A percentile compares a stretch with the other conserved stretches of the same genome.
Evolutionary conservation across 2,888 invertebrate genomes (phyloP).

Genomic region (Perdita meconis): DNA sequence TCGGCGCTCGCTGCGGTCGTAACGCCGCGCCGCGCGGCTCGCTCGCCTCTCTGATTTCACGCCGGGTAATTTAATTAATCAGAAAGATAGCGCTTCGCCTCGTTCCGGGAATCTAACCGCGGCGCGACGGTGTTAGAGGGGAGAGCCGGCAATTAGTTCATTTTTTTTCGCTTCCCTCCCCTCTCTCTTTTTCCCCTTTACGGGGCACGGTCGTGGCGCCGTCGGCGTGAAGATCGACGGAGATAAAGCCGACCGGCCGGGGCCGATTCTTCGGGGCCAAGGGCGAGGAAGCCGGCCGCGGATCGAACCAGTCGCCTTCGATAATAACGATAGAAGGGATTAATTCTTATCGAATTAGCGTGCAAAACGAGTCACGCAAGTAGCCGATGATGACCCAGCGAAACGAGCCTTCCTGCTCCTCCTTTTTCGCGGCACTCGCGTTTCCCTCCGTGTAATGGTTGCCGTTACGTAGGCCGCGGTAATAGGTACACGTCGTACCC

Average conservation of each 20-base stretch:
- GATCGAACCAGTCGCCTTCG: not conserved
- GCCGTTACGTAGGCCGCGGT: not conserved
- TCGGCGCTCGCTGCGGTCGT: slow-evolving; percentile 17
- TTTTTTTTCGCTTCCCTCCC: too few species aligned
- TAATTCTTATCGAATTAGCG: slow-evolving; percentile 22
- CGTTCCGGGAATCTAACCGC: slow-evolving; percentile 64
- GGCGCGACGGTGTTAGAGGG: not conserved
- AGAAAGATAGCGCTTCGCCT: slow-evolving; percentile 64
- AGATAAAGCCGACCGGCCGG: slow-evolving; percentile 65
- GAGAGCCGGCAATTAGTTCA: slow-evolving; percentile 64
- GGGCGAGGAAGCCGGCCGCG: slow-evolving; percentile 9
- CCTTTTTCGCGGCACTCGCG: not conserved
- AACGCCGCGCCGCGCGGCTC: slow-evolving; percentile 26
- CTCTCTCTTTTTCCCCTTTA: slow-evolving; percentile 53
- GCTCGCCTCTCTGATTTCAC: slow-evolving; percentile 63
- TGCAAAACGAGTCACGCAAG: not conserved
- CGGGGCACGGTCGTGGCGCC: slow-evolving; percentile 65
- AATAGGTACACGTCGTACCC: not conserved
- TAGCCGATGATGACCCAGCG: too few species aligned
- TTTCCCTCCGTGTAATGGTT: not conserved
- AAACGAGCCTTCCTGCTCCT: not conserved
- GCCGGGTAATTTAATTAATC: slow-evolving; percentile 71
- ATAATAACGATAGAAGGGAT: slow-evolving; percentile 7
- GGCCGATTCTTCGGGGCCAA: slow-evolving; percentile 27
- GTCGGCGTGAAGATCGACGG: slow-evolving; percentile 79